Base-by-base conservation (phyloP, 35 echinoderm and acorn worm genomes). In the Ophioderma brevispina region DNA sequence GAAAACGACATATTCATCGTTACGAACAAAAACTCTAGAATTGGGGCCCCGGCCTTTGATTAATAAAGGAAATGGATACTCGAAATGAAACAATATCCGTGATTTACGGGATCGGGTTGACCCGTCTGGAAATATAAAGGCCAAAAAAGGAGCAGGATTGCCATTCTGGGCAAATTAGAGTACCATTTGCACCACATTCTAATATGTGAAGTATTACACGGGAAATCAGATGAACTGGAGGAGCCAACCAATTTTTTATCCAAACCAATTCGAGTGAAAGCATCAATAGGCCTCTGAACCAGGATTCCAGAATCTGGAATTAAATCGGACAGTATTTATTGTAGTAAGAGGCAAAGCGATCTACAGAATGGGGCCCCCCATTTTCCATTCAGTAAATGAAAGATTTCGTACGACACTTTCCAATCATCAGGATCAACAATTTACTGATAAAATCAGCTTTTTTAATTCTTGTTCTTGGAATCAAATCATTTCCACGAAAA, bases 371-470 rank as follows among this genome's bases (percentile, higher is more conserved):
- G 6, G 90, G 82, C 0, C 90, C n/a, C 90, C 90, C 82, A 91
- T 21, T 33, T 15, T 34, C 31, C 55, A 33, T 85, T 15, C 37
- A 91, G 21, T 8, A 36, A 23, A 18, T 35, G 23, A n/a, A 91
- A 91, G 33, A 91, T 34, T 86, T 76, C 75, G 32, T 18, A 31
- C 18, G 90, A 84, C 21, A 78, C 33, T 31, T 70, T 30, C 90
- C 84, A 92, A 64, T 87, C 84, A 80, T 87, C 90, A n/a, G 49
- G 19, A 87, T 92, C 90, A 78, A 78, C n/a, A 32, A 79, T 80
- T 75, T 86, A 40, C 90, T 92, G 14, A 92, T 40, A 13, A 76
- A 38, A 42, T 92, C 76, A 80, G 82, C 90, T 37, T 78, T 36
- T 32, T 34, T 10, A 79, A 87, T 92, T 38, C 50, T 36, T 31